Evolutionary conservation across 1,140 invertebrate genomes (phyloP), one percentile per base, ranked within the genome.

Genomic region (Achroia grisella): DNA sequence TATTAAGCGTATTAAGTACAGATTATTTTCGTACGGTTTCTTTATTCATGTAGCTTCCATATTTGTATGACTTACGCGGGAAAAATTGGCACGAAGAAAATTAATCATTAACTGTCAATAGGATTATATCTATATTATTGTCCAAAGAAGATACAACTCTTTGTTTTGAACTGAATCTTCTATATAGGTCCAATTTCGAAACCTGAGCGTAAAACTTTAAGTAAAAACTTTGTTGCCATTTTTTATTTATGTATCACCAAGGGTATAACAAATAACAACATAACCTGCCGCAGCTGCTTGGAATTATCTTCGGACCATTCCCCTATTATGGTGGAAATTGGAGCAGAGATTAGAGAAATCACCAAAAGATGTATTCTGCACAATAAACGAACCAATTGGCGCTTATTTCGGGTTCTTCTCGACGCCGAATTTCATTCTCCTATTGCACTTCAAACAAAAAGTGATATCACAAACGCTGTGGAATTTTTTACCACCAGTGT

Each of bases 201-300:
- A n/a, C n/a, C n/a, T n/a, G n/a, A n/a, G n/a, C n/a, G n/a, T n/a
- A n/a, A n/a, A n/a, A n/a, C n/a, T n/a, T n/a, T n/a, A n/a, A n/a
- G n/a, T n/a, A n/a, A n/a, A n/a, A n/a, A n/a, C n/a, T n/a, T n/a
- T n/a, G n/a, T n/a, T n/a, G 67, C 77, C 33, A 9, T 71, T n/a
- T 34, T 75, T 9, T 62, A 72, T 36, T 56, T 70, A 4, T 36
- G 10, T 13, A 36, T 36, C 12, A 36, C 34, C 12, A 36, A 36
- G 14, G 34, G 8, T 10, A 11, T 36, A 36, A 4, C 34, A 36
- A 36, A 36, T 5, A 1, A 36, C 12, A 36, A 36, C 13, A 36
- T 36, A 13, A n/a, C 34, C 11, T 36, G 31, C 31, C 3, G 10
- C 3, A 32, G 34, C 14, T 36, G 34, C 13, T 36, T 10, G 34